phyloP scores from a whole-genome alignment of 2,888 invertebrate species.

The Venusia cambrica region DNA sequence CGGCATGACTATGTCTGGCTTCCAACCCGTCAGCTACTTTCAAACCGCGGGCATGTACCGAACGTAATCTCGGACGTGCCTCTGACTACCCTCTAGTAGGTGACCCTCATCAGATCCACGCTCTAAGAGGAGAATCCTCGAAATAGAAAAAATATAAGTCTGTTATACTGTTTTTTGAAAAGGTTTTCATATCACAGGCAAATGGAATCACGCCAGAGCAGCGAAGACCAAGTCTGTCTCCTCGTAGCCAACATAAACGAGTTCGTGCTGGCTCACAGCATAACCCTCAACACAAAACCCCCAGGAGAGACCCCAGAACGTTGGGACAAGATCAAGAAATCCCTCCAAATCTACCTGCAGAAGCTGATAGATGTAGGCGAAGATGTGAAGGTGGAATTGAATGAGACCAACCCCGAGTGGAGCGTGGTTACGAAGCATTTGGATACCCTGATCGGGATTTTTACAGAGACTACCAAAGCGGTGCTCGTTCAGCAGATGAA shows the following conservation, averaged over 20 bases:
- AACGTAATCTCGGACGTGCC: too few relatives aligned
- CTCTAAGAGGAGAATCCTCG: too few relatives aligned
- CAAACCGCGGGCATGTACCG: too few relatives aligned
- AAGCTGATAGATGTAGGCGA: constrained; percentile 73
- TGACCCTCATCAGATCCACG: too few relatives aligned
- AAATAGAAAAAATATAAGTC: too few relatives aligned
- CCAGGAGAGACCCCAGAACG: constrained; percentile 72
- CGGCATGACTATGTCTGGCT: too few relatives aligned
- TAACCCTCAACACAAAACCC: constrained; percentile 70
- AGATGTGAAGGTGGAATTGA: constrained; percentile 71
- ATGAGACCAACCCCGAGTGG: constrained; percentile 67
- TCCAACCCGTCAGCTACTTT: too few relatives aligned
- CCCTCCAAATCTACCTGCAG: constrained; percentile 67
- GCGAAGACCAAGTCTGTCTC: constrained; percentile 69
- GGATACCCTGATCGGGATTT: constrained; percentile 76
- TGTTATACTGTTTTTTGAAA: too few relatives aligned
- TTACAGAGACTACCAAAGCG: constrained; percentile 80
- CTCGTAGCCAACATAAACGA: constrained; percentile 80
- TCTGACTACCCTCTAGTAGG: too few relatives aligned
- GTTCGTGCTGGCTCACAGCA: constrained; percentile 78
- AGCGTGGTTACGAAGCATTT: constrained; percentile 62
- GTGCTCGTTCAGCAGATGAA: constrained; percentile 81
- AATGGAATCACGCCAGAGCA: constrained; percentile 53
- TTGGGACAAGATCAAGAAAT: constrained; percentile 74
- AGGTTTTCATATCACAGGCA: too few relatives aligned